Percentiles rank a stretch among this genome's conserved stretches.
Conservation (phyloP, 2,797 vertebrate species). For the Sebastolobus alascanus region DNA sequence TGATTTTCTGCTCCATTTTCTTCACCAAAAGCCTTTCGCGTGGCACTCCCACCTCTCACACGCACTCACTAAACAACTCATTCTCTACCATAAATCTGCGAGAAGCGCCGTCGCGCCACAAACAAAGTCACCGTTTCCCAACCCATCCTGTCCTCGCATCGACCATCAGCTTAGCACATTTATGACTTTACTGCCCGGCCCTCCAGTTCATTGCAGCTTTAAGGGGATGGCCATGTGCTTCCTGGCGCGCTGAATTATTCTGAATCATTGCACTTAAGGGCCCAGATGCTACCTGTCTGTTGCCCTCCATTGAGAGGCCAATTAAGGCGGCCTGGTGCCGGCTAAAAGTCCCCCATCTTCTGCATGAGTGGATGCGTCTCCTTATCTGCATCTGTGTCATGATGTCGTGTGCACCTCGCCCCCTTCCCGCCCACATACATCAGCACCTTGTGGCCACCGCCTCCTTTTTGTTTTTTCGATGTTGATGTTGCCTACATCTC, state of each 20-base stretch:
- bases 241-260: slow-evolving; percentile 84
- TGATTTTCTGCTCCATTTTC: slow-evolving; percentile 71
- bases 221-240: slow-evolving; percentile 58
- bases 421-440: slow-evolving; percentile 53
- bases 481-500: not conserved
- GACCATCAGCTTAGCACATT: slow-evolving; percentile 64
- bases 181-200: slow-evolving; percentile 78
- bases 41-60: slow-evolving; percentile 33
- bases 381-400: slow-evolving; percentile 66
- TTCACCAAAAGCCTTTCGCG: slow-evolving; percentile 3
- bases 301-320: slow-evolving; percentile 61
- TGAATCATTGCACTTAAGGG: slow-evolving; percentile 88
- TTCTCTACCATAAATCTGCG: slow-evolving; percentile 47
- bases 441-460: slow-evolving; percentile 39
- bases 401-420: slow-evolving; percentile 69
- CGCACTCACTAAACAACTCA: slow-evolving; percentile 10
- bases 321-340: slow-evolving; percentile 74
- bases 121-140: slow-evolving; percentile 40
- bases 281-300: slow-evolving; percentile 79
- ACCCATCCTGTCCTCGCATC: slow-evolving; percentile 36
- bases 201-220: slow-evolving; percentile 55
- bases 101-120: slow-evolving; percentile 35
- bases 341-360: slow-evolving; percentile 78
- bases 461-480: slow-evolving; percentile 36
- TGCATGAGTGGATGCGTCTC: slow-evolving; percentile 68